Percentiles rank a stretch among this genome's conserved stretches.
Evolutionary conservation across 2,797 vertebrate species (phyloP).

Genomic region (Crotalus adamanteus): DNA sequence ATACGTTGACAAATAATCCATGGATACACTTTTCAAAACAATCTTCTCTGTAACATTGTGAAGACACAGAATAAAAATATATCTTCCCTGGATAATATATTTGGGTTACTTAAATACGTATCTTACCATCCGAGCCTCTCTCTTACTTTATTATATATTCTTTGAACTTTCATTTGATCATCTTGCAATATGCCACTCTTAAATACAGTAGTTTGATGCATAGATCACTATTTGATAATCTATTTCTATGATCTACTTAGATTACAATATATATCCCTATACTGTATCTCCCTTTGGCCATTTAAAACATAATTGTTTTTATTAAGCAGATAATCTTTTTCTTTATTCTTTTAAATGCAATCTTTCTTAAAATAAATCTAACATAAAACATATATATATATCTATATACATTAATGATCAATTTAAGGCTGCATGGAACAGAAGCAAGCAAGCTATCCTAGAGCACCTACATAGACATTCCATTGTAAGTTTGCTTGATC

Average conservation of each 20-base stretch:
- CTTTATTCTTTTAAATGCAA: conserved; percentile 19
- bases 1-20: conserved; percentile 56
- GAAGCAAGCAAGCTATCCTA: conserved; percentile 3
- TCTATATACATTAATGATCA: conserved; percentile 15
- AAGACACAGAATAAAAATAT: conserved; percentile 43
- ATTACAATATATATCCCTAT: conserved; percentile 17
- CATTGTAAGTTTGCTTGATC: conserved; percentile 3
- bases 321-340: neutral
- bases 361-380: neutral
- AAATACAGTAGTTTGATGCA: conserved; percentile 39
- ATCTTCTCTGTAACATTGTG: conserved; percentile 59
- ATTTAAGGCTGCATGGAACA: conserved; percentile 10
- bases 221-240: conserved; percentile 12
- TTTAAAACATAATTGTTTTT: conserved; percentile 37
- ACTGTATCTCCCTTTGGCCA: conserved; percentile 25
- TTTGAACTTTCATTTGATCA: conserved; percentile 2
- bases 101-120: conserved; percentile 50
- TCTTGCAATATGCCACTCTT: conserved; percentile 13
- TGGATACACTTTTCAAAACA: conserved; percentile 63
- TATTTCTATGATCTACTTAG: conserved; percentile 28
- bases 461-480: conserved; percentile 10
- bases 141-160: conserved; percentile 20
- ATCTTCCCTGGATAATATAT: conserved; percentile 46
- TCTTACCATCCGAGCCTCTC: conserved; percentile 19
- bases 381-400: neutral